Base-by-base conservation (phyloP, 2,888 invertebrate species). In the Nudaria mundana region DNA sequence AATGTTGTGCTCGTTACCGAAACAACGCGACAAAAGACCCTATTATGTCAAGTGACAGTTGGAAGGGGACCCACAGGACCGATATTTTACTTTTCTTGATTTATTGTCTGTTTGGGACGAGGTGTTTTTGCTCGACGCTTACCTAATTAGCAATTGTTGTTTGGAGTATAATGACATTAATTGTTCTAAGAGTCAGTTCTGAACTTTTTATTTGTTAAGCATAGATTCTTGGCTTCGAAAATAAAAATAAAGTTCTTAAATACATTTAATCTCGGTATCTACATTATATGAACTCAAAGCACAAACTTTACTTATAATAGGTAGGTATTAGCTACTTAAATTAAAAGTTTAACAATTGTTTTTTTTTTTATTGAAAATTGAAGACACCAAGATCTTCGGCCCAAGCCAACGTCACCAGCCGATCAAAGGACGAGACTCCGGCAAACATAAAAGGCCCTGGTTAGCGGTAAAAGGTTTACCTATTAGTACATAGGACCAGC, bases 81-180 rank as follows among this genome's bases (percentile, higher is more conserved):
- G 58, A 66, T 81, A 83, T 83, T 80, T 82, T 77, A 80, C 75
- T 67, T 71, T 56, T 47, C 63, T 55, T 85, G 85, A 86, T 86
- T 80, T 84, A 85, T 83, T 37, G 68, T 54, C 61, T 53, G 56
- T 57, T 63, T 62, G 76, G 73, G 71, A 74, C 49, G 58, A 61
- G 60, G 64, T 66, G 63, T 69, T 71, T 71, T 71, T 60, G 66
- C 48, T 58, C 51, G 48, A 48, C 44, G 48, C 50, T 49, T 62
- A 61, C 63, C 71, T 75, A 71, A 72, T 72, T 66, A 66, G 68
- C 54, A 48, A 51, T 53, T 44, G 44, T 58, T 49, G 58, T 52
- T 53, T 44, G 13, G 29, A 15, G 20, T 12, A 15, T 39, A 39
- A 33, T 29, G 29, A 35, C 6, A 28, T 28, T 32, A 33, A 36